Evolutionary conservation across 2,888 invertebrate genomes (phyloP), one percentile per base, ranked within the genome.

Genomic region (Mamestra brassicae): DNA sequence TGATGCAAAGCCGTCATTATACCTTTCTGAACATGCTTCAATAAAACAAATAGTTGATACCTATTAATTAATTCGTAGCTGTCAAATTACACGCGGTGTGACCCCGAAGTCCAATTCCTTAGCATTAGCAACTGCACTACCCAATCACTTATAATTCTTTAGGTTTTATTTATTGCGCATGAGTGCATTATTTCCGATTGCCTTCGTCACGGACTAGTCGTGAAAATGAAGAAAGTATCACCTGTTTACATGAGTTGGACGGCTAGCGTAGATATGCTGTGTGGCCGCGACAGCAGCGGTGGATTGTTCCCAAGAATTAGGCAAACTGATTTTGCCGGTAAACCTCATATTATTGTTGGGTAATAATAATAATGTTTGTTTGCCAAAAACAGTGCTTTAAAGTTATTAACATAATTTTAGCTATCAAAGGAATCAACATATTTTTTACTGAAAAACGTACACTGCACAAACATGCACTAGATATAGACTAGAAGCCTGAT

Each of bases 151-250:
- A 74, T 81, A 74, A 74, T 74, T 79, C 61, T 78, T 75, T 74
- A 64, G 26, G 26, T 26, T 26, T 26, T 73, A 76, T 80, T 68
- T 73, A 75, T 72, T 78, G 84, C 77, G 73, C 80, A 64, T 83
- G 11, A 47, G 4, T 8, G 77, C 80, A 82, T 81, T 68, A 76
- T 85, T 86, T 85, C 81, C 85, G 70, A 85, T 81, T 58, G 67
- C 63, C 88, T 86, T 87, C 70, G 89, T 85, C 85, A 88, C 87
- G 88, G 84, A 71, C 69, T 69, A 71, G 72, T 86, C 86, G 86
- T 80, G 87, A 75, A 60, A 74, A 38, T 81, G 78, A 93, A 87
- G 92, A 92, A 92, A 93, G 92, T 91, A 85, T 84, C 89, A 89
- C 85, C 61, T 76, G 76, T 69, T 81, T 80, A 79, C 83, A 62